These are phyloP conservation scores for Acanthaster planci DNA, from an alignment of 35 echinoderm and acorn worm genomes.

Conservation along the genomic window DNA sequence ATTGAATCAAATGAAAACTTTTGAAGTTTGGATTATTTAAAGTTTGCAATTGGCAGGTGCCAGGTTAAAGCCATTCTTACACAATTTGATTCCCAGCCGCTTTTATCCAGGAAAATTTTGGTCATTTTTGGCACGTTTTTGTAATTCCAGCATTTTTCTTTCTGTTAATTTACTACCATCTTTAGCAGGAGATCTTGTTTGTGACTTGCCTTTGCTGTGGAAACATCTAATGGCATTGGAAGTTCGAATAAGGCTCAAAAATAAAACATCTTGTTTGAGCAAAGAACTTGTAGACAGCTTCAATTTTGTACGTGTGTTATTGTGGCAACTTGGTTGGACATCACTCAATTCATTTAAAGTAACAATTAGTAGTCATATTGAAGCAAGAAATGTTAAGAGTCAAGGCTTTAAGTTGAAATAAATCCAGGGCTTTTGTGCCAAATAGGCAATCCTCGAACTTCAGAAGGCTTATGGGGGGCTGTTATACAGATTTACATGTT, in stretches of 20 bases:
- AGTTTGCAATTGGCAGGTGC: constrained; percentile 19
- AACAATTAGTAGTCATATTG: no score
- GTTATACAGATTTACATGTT: no score
- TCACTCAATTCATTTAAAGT: no score
- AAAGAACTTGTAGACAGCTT: neutral
- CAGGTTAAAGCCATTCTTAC: constrained; percentile 13
- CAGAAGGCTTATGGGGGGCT: no score
- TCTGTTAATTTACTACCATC: constrained; percentile 22
- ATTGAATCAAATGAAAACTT: constrained; percentile 15
- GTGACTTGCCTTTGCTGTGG: neutral
- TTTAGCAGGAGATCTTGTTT: constrained; percentile 27
- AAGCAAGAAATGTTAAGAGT: no score
- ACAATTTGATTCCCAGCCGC: constrained; percentile 1
- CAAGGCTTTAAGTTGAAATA: no score
- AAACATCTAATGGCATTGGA: neutral
- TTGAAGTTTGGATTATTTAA: constrained; percentile 4
- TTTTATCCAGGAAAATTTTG: constrained; percentile 11
- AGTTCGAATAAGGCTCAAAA: constrained; percentile 23
- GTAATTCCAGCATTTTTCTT: constrained; percentile 19
- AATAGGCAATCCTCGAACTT: no score
- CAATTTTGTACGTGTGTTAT: no score
- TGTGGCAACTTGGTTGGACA: no score
- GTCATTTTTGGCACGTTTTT: neutral
- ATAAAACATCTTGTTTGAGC: constrained; percentile 20
- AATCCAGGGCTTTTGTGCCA: no score